Evolutionary conservation across 2,113 vertebrate species (phyloP).

Genomic region (Triplophysa rosa): DNA sequence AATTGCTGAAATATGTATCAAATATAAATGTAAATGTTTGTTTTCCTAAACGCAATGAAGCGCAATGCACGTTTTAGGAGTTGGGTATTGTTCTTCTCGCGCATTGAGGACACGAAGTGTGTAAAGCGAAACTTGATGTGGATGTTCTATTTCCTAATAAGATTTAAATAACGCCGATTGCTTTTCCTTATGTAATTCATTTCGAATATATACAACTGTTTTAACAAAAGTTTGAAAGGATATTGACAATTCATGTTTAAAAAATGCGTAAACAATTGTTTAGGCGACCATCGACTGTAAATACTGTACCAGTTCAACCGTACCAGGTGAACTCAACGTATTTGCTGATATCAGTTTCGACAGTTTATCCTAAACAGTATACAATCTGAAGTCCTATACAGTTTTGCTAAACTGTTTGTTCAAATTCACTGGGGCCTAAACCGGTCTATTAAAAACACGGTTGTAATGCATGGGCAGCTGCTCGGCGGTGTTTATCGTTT

Average conservation of each 20-base stretch:
- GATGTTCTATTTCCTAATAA: neutral
- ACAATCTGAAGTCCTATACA: neutral
- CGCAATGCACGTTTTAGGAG: too few species aligned
- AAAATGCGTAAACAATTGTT: neutral
- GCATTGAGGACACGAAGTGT: neutral
- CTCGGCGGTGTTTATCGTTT: conserved; percentile 12
- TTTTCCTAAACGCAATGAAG: neutral
- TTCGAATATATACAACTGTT: neutral
- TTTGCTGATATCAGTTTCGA: too few species aligned
- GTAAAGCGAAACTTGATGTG: conserved; percentile 4
- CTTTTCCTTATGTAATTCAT: too few species aligned
- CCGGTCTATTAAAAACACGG: neutral
- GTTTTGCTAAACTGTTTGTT: neutral
- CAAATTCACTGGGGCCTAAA: neutral
- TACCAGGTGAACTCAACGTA: too few species aligned
- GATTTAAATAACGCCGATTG: too few species aligned
- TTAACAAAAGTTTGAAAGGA: neutral
- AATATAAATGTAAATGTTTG: neutral
- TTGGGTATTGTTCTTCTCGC: neutral
- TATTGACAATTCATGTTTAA: neutral
- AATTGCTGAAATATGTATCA: neutral
- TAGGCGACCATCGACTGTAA: too few species aligned
- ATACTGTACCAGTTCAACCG: neutral
- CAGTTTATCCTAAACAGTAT: neutral
- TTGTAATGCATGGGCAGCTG: neutral